These are phyloP conservation scores for Homarus gammarus DNA, from an alignment of 2,888 invertebrate genomes.

Conservation along the genomic window DNA sequence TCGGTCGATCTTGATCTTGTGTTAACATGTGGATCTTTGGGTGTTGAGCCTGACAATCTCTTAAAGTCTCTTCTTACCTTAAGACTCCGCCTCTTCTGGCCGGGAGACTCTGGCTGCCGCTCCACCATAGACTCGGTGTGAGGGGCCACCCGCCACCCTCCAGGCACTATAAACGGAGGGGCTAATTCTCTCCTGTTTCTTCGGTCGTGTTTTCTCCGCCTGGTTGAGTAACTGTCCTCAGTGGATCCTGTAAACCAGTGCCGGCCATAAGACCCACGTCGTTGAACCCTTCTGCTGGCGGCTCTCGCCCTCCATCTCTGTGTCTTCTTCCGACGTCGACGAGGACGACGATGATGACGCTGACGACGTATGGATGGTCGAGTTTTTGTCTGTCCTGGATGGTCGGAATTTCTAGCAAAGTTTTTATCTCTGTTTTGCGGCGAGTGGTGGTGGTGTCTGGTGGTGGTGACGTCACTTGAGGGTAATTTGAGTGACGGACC, in stretches of 20 bases:
- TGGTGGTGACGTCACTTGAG: background rate
- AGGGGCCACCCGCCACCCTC: conserved; percentile 1
- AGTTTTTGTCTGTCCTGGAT: background rate
- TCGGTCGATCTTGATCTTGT: background rate
- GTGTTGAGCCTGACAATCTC: background rate
- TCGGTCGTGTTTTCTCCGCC: conserved; percentile 18
- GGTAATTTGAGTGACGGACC: background rate
- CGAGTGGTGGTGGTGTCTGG: background rate
- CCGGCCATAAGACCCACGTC: conserved; percentile 14
- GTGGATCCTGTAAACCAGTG: conserved; percentile 1
- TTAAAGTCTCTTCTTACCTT: background rate
- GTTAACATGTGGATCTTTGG: no score
- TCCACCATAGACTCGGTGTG: background rate
- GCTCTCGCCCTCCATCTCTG: background rate
- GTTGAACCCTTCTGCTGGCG: background rate
- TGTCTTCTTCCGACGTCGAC: conserved; percentile 2
- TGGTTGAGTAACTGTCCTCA: conserved; percentile 17
- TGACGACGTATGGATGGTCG: background rate
- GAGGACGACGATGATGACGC: conserved; percentile 41
- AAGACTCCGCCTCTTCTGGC: background rate
- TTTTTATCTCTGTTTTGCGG: background rate
- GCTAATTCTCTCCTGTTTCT: conserved; percentile 40
- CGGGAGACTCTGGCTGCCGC: background rate
- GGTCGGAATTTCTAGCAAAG: background rate
- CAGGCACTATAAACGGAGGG: conserved; percentile 10